Base-by-base conservation (phyloP, 2,113 vertebrate species). In the Chascanopsetta lugubris region DNA sequence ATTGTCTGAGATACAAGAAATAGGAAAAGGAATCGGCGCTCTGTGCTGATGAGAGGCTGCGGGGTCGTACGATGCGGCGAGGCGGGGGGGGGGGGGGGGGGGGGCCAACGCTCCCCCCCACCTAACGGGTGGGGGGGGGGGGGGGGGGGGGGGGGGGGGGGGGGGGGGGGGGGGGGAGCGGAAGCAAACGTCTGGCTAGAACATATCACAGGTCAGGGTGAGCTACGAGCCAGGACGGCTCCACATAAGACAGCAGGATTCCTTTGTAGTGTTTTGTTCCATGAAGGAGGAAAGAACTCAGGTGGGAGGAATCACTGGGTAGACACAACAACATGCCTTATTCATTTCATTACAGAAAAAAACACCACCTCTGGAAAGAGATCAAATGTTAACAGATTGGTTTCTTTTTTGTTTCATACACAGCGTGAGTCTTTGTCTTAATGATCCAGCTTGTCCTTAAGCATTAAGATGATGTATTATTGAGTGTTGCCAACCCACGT, bases 1-100 rank as follows among this genome's bases (percentile, higher is more conserved):
- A 91, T 90, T 90, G 89, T 91, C 89, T 85, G 85, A 87, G 69
- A 87, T 77, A 80, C 54, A 72, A 69, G 77, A 66, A 76, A 70
- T 70, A 79, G 69, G n/a, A 81, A 87, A 82, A 82, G 66, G 62
- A 72, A 77, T 58, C 48, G 60, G 75, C 65, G 63, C 59, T 74
- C 61, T 84, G 74, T 76, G 75, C 60, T 74, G 76, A 80, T 53
- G 30, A 71, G 83, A 86, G 83, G 86, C 73, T 79, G 74, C 79
- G 82, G 15, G 82, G 77, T 77, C 77, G 66, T 62, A 72, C 59
- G 69, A 71, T 58, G 75, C 51, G 36, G 49, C 59, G 76, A 87
- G 71, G 72, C 40, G 40, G 75, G 68, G 79, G 68, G 83, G 79
- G 83, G 75, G 48, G 53, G 76, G 80, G 77, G n/a, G n/a, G n/a